A percentile compares a stretch with the other conserved stretches of the same genome.
Evolutionary conservation across 2,113 vertebrate genomes (phyloP).

Genomic region (Deroptyus accipitrinus): DNA sequence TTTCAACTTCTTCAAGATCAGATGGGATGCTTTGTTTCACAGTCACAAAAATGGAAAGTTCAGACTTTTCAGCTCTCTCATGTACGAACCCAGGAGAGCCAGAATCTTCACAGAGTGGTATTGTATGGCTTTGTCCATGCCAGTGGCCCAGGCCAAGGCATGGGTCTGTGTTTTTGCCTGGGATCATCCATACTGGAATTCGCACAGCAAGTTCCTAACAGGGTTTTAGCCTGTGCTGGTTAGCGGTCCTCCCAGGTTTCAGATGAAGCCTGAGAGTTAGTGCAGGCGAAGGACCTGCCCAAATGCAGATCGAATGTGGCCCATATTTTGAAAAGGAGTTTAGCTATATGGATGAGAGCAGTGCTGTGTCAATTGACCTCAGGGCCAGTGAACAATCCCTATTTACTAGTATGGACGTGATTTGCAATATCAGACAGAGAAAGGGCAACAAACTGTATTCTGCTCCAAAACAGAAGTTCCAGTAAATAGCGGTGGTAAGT

Average conservation of each 20-base stretch:
- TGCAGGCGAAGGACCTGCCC: not conserved
- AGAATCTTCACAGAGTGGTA: not conserved
- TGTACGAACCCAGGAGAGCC: not conserved
- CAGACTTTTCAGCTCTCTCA: not conserved
- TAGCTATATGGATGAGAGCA: rapidly evolving
- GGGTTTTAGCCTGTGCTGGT: not conserved
- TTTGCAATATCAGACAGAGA: not conserved
- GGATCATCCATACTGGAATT: not conserved
- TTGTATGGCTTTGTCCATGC: not conserved
- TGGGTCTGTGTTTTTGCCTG: not conserved
- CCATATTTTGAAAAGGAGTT: not conserved
- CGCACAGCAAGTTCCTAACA: not conserved
- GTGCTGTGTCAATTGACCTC: not conserved
- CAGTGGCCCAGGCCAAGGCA: not conserved
- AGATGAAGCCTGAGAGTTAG: not conserved
- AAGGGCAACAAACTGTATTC: not conserved
- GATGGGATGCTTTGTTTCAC: not conserved
- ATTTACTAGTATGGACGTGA: not conserved
- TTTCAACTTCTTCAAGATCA: not conserved
- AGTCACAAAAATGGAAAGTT: not conserved
- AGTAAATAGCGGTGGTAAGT: not conserved
- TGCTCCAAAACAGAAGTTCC: not conserved
- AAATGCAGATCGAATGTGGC: not conserved
- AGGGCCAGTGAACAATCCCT: not conserved
- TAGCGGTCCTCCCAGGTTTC: not conserved